Base-by-base conservation (phyloP, 2,888 invertebrate genomes). In the Drosophila seclusa region DNA sequence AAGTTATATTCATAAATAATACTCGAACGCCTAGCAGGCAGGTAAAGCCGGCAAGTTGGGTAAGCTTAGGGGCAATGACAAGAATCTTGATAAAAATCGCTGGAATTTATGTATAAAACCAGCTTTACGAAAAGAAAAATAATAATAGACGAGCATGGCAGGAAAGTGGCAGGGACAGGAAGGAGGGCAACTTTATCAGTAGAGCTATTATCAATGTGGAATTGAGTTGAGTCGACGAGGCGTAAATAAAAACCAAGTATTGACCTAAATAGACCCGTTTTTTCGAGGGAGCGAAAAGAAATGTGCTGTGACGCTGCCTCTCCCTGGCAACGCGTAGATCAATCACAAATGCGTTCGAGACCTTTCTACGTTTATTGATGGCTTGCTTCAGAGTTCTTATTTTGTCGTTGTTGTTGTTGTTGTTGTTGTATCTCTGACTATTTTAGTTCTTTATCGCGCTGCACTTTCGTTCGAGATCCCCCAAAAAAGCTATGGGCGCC, bases 301-400 rank as follows among this genome's bases (percentile, higher is more conserved):
- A 36, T 49, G 50, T 42, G 45, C 18, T 49, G 52, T 58, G 16
- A 40, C 27, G 36, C 49, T 63, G 63, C 27, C 54, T 27, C 27
- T 64, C 27, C 36, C 53, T 59, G 49, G 10, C 34, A 57, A 69
- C 73, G 84, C 75, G 42, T 83, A 83, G 83, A 88, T 86, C 83
- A 86, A 88, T 80, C 84, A 83, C 63, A 65, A 50, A 49, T 36
- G 64, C 49, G 38, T 40, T 68, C 52, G 55, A 74, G 76, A 74
- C 50, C 58, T 68, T 71, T 69, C 59, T 54, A 55, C 45, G 54
- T 76, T 76, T 76, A 76, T 80, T 68, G 80, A 66, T 68, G 68
- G 71, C 55, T 55, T 52, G 68, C 67, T 29, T 27, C 57, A 29
- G 54, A 27, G 24, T 59, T 36, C 2, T 62, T 24, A 42, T 40